These are phyloP conservation scores for Slavum lentiscoides DNA, from an alignment of 2,888 invertebrate species.

Conservation along the genomic window DNA sequence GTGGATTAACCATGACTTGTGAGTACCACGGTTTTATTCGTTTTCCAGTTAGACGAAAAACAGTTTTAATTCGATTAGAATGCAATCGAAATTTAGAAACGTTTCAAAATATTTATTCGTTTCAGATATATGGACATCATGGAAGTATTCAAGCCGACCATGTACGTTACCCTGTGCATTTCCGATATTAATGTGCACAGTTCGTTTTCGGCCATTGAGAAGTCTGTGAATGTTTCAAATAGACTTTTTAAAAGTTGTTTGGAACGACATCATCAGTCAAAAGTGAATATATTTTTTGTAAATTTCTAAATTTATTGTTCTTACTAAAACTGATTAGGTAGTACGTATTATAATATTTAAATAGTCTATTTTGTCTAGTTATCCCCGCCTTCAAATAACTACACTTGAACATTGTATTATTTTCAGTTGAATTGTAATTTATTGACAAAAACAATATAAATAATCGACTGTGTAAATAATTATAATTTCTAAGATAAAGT, in stretches of 20 bases:
- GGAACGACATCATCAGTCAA: constrained; percentile 67
- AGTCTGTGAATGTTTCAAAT: constrained; percentile 73
- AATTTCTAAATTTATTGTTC: background rate
- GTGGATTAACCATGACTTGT: constrained; percentile 66
- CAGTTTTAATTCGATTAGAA: too few species aligned
- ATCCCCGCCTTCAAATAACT: too few species aligned
- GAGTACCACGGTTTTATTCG: background rate
- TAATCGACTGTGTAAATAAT: too few species aligned
- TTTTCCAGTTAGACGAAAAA: too few species aligned
- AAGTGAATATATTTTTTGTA: constrained; percentile 56
- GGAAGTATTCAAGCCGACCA: constrained; percentile 77
- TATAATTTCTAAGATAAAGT: too few species aligned
- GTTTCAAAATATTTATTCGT: constrained; percentile 9
- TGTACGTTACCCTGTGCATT: constrained; percentile 81
- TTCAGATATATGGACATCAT: constrained; percentile 76
- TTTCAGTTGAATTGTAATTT: too few species aligned
- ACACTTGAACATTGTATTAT: too few species aligned
- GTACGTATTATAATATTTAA: too few species aligned
- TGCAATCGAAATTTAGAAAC: too few species aligned
- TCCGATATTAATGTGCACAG: constrained; percentile 71
- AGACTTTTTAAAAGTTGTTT: constrained; percentile 72
- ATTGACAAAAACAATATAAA: too few species aligned
- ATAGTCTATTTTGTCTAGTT: too few species aligned
- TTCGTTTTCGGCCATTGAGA: constrained; percentile 71
- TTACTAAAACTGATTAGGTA: background rate